Evolutionary conservation across 1,140 invertebrate genomes (phyloP), one percentile per base, ranked within the genome.

Genomic region (Ridgeia piscesae): DNA sequence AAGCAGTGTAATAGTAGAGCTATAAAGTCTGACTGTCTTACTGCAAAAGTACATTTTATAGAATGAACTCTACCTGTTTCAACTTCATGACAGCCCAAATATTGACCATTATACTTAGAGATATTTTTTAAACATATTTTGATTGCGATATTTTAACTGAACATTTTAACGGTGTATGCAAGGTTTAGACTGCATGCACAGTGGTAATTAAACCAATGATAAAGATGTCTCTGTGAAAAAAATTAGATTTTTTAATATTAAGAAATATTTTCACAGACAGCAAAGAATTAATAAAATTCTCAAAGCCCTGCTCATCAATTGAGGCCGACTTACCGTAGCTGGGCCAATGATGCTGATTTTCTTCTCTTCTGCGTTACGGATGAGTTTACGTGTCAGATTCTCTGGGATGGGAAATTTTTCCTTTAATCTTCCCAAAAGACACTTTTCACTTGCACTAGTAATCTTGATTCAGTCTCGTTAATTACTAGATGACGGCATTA

Each of bases 351-450:
- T 98, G 6, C 97, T 97, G 0, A 99, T 98, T 31, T 97, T 97
- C 94, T 98, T 98, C 94, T 98, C 97, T 93, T 98, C 96, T 0
- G 98, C 99, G 50, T 97, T 96, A 93, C 99, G 97, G 94, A 99
- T 99, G 92, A 99, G 96, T 95, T 99, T 99, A 93, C 99, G 97
- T 0, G 99, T 99, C 97, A 99, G 97, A 96, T 99, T 99, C 96
- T 99, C 99, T 0, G 99, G 99, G 93, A 99, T 99, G 88, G n/a
- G n/a, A n/a, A n/a, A n/a, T n/a, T n/a, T n/a, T n/a, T n/a, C 99
- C 99, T 96, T 99, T 99, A 33, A 77, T 31, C 27, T 77, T 77
- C 27, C n/a, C n/a, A n/a, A n/a, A 77, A 50, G 11, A 6, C 58
- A 77, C 27, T 17, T 77, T 21, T 2, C 4, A 77, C 58, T 21